Percentiles rank a stretch among this genome's conserved stretches.
These are phyloP conservation scores for Hirudinaria manillensis DNA, from an alignment of 2,888 invertebrate genomes.

Conservation along the genomic window DNA sequence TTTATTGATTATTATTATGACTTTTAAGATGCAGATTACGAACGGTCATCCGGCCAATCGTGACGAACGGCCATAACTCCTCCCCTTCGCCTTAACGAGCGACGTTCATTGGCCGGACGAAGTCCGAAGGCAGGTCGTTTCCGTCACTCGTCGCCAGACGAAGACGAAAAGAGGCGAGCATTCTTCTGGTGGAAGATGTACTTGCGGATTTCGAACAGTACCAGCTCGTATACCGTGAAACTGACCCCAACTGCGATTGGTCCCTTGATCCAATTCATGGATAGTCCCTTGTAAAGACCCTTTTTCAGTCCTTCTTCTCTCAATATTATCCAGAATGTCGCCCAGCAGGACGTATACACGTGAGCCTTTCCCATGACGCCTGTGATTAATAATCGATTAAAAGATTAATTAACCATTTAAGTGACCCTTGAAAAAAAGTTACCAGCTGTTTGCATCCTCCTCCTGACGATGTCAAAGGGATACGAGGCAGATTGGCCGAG, in stretches of 20 bases:
- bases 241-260: conserved; percentile 75
- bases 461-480: conserved; percentile 85
- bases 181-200: conserved; percentile 43
- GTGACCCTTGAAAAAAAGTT: not conserved
- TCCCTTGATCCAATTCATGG: conserved; percentile 94
- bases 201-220: conserved; percentile 46
- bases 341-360: conserved; percentile 63
- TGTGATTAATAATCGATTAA: conserved; percentile 34
- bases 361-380: conserved; percentile 56
- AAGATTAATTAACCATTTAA: not conserved
- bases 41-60: too few relatives aligned
- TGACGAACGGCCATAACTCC: not conserved
- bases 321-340: conserved; percentile 60
- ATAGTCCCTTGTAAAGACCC: conserved; percentile 95
- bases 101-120: too few relatives aligned
- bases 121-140: not conserved
- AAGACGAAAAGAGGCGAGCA: conserved; percentile 1
- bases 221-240: conserved; percentile 82
- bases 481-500: conserved; percentile 91
- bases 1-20: too few relatives aligned
- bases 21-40: too few relatives aligned
- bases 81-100: too few relatives aligned
- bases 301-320: conserved; percentile 73
- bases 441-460: conserved; percentile 66
- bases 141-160: not conserved